Conservation (phyloP, 2,888 invertebrate species). For the Chirona hameri region DNA sequence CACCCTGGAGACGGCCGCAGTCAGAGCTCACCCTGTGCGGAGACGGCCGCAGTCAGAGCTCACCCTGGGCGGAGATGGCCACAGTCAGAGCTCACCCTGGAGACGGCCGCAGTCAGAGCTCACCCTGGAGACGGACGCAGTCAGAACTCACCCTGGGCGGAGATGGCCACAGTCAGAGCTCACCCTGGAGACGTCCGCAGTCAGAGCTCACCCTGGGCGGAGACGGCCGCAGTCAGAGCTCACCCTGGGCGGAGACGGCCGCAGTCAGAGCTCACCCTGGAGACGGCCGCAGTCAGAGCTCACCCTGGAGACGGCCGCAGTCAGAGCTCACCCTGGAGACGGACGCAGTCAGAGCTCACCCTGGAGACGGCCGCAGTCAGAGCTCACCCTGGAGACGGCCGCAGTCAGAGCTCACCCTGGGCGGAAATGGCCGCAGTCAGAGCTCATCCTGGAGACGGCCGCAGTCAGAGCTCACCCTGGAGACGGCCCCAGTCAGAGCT, state of each 20-base stretch:
- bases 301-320: too few species aligned
- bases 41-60: too few species aligned
- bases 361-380: too few species aligned
- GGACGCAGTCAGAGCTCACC: conserved; percentile 31
- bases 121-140: too few species aligned
- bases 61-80: conserved; percentile 32
- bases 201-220: conserved; percentile 33
- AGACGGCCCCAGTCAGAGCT: conserved; percentile 23
- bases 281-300: conserved; percentile 23
- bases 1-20: conserved; percentile 33
- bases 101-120: too few species aligned
- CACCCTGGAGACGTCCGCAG: too few species aligned
- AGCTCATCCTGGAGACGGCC: too few species aligned
- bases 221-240: conserved; percentile 23
- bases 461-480: conserved; percentile 34
- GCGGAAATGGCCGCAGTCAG: conserved; percentile 30
- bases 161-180: conserved; percentile 28
- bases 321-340: conserved; percentile 32
- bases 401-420: conserved; percentile 33
- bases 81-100: too few species aligned
- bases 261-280: conserved; percentile 34
- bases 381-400: too few species aligned
- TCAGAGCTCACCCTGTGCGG: too few species aligned
- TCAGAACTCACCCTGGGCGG: conserved; percentile 33
- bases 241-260: too few species aligned